These are phyloP conservation scores for Nyctibius grandis DNA, from an alignment of 2,797 vertebrate species.

Conservation along the genomic window DNA sequence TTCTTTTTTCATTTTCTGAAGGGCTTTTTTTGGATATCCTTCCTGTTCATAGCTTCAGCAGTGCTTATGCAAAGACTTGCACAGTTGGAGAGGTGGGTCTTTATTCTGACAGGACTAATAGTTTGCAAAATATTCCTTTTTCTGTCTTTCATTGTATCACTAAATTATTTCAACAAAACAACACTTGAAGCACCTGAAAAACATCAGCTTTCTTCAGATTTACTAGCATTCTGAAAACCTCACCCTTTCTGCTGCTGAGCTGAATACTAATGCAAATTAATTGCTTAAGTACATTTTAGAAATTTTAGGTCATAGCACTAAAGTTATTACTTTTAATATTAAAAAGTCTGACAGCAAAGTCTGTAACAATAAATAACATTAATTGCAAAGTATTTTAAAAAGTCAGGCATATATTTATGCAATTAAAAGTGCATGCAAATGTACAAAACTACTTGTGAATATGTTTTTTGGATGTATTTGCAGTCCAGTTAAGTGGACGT, in stretches of 20 bases:
- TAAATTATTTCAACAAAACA: background rate
- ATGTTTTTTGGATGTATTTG: background rate
- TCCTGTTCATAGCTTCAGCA: background rate
- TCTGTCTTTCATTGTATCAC: background rate
- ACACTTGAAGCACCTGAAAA: background rate
- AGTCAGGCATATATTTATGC: background rate
- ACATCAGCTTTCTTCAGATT: background rate
- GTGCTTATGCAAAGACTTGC: background rate
- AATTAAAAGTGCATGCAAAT: background rate
- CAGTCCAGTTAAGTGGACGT: background rate
- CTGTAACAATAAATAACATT: background rate
- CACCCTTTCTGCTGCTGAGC: background rate
- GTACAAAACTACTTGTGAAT: background rate
- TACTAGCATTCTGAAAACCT: background rate
- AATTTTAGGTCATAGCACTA: background rate
- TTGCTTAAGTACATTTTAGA: background rate
- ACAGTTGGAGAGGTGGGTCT: background rate
- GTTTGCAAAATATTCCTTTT: background rate
- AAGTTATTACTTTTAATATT: background rate
- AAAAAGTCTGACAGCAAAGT: background rate
- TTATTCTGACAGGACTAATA: background rate
- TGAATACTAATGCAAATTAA: background rate
- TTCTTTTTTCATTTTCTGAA: background rate
- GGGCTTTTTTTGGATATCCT: background rate
- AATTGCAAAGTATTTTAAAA: background rate